Base-by-base conservation (phyloP, 2,113 vertebrate genomes). In the Pseudolaguvia tuberculata region DNA sequence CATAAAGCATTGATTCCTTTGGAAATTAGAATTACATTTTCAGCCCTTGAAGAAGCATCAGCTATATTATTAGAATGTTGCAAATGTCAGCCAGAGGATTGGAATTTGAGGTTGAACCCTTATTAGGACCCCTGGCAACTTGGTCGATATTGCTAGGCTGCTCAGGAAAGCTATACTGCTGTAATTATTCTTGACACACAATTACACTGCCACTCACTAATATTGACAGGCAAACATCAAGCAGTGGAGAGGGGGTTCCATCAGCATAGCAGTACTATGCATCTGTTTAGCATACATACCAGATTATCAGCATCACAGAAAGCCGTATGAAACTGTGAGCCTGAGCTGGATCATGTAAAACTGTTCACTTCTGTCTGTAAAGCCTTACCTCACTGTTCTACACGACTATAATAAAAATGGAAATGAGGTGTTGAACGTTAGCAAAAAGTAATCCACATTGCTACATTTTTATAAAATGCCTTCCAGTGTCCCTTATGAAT, bases 191-290 rank as follows among this genome's bases (percentile, higher is more conserved):
- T 69, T 85, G 78, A 79, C 67, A 82, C 63, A 79, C 80, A 79
- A 83, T 82, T 80, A 81, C 55, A 70, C 73, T 82, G 84, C 69
- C 78, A 73, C 73, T 82, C 74, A 79, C 74, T 27, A 42, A 23
- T 48, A 78, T 59, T 79, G 76, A 77, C 67, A 80, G 76, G 17
- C 4, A 29, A 42, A 66, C 12, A 21, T 4, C 63, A 80, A 58
- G 74, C 4, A 17, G 2, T 52, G 39, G 57, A 21, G 57, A 58
- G 20, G 57, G 59, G 18, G 15, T 39, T 35, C 27, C 72, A 79
- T 82, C 81, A 82, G 71, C 77, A 77, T 79, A 75, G 69, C 31
- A 66, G 63, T 18, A 29, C 73, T 27, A 61, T 45, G 55, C 66
- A 70, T 79, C 35, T 75, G 74, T 80, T 80, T 79, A 83, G 63